Evolutionary conservation across 1,140 invertebrate species (phyloP).

Genomic region (Venustaconcha ellipsiformis): DNA sequence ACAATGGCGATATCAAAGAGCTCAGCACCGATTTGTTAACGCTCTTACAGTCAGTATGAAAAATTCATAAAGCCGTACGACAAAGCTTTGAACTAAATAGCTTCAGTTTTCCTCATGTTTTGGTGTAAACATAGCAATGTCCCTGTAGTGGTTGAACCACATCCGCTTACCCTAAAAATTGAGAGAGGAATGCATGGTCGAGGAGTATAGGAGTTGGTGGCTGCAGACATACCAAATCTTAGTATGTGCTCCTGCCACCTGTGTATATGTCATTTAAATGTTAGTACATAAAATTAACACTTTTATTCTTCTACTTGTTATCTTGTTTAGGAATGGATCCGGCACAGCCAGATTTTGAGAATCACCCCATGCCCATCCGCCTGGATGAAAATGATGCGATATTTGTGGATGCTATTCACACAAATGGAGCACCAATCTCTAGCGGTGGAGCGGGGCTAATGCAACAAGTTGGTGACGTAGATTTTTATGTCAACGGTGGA

Average conservation of each 20-base stretch:
- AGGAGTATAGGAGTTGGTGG: too few species aligned
- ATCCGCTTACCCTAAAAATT: too few species aligned
- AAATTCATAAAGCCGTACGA: too few species aligned
- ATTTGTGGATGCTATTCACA: conserved; percentile 80
- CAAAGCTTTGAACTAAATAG: too few species aligned
- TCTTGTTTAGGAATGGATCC: conserved; percentile 45
- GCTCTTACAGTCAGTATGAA: too few species aligned
- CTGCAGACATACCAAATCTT: too few species aligned
- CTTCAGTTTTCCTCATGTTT: too few species aligned
- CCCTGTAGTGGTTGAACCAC: too few species aligned
- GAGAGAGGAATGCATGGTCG: too few species aligned
- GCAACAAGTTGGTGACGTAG: conserved; percentile 76
- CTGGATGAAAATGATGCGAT: conserved; percentile 88
- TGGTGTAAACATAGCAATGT: too few species aligned
- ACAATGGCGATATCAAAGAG: too few species aligned
- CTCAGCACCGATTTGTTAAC: too few species aligned
- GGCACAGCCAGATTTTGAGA: conserved; percentile 86
- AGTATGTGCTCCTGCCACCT: not conserved
- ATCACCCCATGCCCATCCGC: conserved; percentile 83
- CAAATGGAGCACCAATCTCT: conserved; percentile 77
- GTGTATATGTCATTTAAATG: not conserved
- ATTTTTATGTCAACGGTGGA: conserved; percentile 79
- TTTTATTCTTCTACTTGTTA: not conserved
- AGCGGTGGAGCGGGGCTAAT: conserved; percentile 79
- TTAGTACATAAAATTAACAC: not conserved